A percentile compares a stretch with the other conserved stretches of the same genome.
Conservation (phyloP, 2,888 invertebrate genomes). For the Drymonia ruficornis region DNA sequence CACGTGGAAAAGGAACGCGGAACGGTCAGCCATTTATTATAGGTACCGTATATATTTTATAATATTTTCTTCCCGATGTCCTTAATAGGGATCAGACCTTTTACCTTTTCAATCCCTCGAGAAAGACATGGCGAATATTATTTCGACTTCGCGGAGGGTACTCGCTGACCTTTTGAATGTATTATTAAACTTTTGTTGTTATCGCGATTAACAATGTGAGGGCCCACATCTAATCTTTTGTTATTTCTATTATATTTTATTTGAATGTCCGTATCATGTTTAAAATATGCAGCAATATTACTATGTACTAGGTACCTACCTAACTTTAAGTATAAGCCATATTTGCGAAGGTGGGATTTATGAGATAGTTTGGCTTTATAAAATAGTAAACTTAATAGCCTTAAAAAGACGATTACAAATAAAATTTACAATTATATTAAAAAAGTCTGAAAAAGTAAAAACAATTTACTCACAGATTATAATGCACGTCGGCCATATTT, state of each 20-base stretch:
- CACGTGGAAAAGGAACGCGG: conserved; percentile 33
- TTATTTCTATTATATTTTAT: conserved; percentile 26
- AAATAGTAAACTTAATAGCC: background rate
- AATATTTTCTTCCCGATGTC: conserved; percentile 52
- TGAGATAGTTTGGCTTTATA: too few relatives aligned
- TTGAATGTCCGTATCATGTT: too few relatives aligned
- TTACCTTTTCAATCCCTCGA: conserved; percentile 68
- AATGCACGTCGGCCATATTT: conserved; percentile 99
- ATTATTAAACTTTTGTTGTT: conserved; percentile 74
- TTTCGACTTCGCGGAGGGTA: conserved; percentile 61
- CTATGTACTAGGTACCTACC: too few relatives aligned
- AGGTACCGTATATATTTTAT: conserved; percentile 11
- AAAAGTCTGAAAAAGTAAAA: background rate
- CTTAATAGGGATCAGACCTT: conserved; percentile 69
- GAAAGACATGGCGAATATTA: conserved; percentile 67
- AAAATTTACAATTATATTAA: background rate
- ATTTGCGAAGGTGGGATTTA: too few relatives aligned
- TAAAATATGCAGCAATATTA: too few relatives aligned
- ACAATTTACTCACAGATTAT: conserved; percentile 94
- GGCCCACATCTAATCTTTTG: conserved; percentile 50
- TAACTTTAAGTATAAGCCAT: too few relatives aligned
- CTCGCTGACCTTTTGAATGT: conserved; percentile 67
- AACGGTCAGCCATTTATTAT: conserved; percentile 49
- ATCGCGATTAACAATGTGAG: conserved; percentile 64
- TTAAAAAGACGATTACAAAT: background rate